Evolutionary conservation across 2,113 vertebrate species (phyloP).

Genomic region (Eretmochelys imbricata): DNA sequence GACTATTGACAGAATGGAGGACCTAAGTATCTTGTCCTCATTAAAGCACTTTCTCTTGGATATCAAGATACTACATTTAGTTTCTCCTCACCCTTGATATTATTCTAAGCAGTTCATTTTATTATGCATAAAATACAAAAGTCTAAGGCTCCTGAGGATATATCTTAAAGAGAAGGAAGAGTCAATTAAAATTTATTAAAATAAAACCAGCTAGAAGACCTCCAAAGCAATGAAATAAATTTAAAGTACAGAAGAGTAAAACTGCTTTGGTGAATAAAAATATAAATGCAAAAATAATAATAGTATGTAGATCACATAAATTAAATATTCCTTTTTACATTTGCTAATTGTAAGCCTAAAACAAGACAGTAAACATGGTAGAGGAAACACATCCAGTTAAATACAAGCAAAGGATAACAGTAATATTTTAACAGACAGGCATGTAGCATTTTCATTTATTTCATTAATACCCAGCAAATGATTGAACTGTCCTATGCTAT

Average conservation of each 20-base stretch:
- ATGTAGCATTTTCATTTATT: not conserved
- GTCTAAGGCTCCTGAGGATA: not conserved
- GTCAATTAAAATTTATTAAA: constrained; percentile 41
- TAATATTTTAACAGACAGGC: not conserved
- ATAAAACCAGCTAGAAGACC: constrained; percentile 8
- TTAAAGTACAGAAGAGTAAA: not conserved
- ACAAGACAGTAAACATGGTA: not conserved
- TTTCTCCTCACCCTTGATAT: not conserved
- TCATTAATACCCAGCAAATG: not conserved
- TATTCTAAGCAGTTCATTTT: not conserved
- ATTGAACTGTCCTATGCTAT: not conserved
- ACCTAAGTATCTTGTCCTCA: not conserved
- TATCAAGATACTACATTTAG: not conserved
- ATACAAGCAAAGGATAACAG: not conserved
- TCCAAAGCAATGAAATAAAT: not conserved
- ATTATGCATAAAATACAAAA: not conserved
- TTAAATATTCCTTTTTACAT: not conserved
- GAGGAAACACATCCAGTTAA: not conserved
- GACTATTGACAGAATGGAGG: not conserved
- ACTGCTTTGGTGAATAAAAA: not conserved
- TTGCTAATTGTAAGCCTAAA: not conserved
- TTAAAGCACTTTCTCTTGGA: not conserved
- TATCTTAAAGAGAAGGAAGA: not conserved
- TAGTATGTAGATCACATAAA: not conserved
- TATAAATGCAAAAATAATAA: not conserved